Evolutionary conservation across 2,113 vertebrate species (phyloP), one percentile per base, ranked within the genome.

Genomic region (Nothoprocta pentlandii): DNA sequence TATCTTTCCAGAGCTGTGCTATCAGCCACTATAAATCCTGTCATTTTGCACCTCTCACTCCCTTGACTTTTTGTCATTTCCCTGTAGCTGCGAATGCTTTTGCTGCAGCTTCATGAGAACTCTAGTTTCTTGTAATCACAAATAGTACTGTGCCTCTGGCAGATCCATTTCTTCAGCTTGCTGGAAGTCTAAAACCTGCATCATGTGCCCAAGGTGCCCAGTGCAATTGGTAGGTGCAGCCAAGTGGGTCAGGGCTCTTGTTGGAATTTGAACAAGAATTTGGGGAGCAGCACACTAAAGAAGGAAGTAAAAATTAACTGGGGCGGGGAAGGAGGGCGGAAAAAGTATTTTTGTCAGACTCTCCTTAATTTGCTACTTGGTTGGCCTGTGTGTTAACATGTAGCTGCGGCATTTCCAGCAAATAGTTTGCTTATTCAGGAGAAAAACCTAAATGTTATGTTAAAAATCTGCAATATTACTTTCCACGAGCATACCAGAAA

Each of bases 121-220:
- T 13, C 3, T 30, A 34, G 41, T 36, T 26, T 36, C 25, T 42
- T 64, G 30, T 17, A 26, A 42, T 20, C 23, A 30, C 10, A 16
- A 20, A 14, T 41, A 16, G 9, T 39, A 34, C 28, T 0, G 0
- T 47, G n/a, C 47, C 47, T 20, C 47, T 41, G 15, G 56, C 23
- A 36, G 49, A 26, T 49, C 39, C 41, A 10, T 41, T 56, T 34
- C 34, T 34, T 34, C n/a, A 54, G n/a, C 32, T 53, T 68, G 19
- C 56, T 95, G 85, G 62, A 79, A 61, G 51, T n/a, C 32, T 44
- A 75, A 49, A 32, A 28, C 32, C 16, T 4, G 19, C 56, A 58
- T 47, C 2, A 0, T 2, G 8, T 23, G 10, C 44, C 44, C 44
- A 47, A 30, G 36, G 22, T 54, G 44, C 49, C 16, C 51, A 53